These are phyloP conservation scores for Campoplex capitator DNA, from an alignment of 2,888 invertebrate species.

Conservation along the genomic window DNA sequence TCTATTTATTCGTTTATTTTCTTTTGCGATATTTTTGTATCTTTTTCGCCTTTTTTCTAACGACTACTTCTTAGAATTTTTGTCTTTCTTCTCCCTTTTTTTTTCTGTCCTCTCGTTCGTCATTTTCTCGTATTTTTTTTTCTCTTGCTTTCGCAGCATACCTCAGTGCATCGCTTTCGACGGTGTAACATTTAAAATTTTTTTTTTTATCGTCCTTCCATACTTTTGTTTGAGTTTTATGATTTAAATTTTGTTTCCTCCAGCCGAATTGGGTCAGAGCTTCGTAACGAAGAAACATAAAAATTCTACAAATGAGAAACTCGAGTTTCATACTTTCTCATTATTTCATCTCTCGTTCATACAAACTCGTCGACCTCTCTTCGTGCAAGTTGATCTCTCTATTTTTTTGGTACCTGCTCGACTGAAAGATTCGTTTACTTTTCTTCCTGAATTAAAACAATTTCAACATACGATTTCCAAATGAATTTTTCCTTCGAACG, in stretches of 20 bases:
- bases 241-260: not conserved
- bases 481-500: not conserved
- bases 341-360: constrained; percentile 4
- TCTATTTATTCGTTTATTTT: not conserved
- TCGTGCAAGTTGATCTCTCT: not conserved
- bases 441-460: not conserved
- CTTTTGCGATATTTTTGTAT: not conserved
- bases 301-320: constrained; percentile 9
- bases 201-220: not conserved
- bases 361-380: not conserved
- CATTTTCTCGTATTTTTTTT: not conserved
- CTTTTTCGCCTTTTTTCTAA: not conserved
- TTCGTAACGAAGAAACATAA: not conserved
- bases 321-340: constrained; percentile 15
- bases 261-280: not conserved
- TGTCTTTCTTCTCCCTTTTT: not conserved
- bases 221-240: not conserved
- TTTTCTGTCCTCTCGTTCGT: not conserved
- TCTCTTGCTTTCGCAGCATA: not conserved
- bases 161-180: not conserved
- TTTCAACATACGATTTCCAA: not conserved
- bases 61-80: not conserved
- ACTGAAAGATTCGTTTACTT: not conserved
- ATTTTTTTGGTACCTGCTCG: not conserved
- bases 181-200: not conserved